Conservation (phyloP, 1,140 invertebrate genomes). For the Onthophagus taurus region DNA sequence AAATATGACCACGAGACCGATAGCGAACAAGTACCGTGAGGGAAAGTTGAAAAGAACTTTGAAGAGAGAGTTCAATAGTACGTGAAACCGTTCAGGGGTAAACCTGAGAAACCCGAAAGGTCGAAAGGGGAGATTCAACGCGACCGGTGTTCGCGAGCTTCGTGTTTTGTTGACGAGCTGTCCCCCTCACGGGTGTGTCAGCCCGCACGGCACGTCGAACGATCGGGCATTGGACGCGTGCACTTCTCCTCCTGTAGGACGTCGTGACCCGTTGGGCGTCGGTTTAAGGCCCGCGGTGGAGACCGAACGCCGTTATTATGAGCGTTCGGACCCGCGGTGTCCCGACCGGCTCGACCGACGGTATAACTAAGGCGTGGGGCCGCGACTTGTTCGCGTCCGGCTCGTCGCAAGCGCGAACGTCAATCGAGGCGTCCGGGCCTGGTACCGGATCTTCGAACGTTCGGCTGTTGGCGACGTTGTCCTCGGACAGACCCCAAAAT, state of each 20-base stretch:
- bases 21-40: too few species aligned
- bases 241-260: constrained; percentile 43
- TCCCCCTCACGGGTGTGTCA: too few species aligned
- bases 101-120: too few species aligned
- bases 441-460: constrained; percentile 15
- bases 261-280: constrained; percentile 41
- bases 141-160: too few species aligned
- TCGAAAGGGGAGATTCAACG: too few species aligned
- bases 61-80: too few species aligned
- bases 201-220: too few species aligned
- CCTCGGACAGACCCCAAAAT: constrained; percentile 40
- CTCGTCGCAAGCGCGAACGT: constrained; percentile 27
- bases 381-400: constrained; percentile 27
- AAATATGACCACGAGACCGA: too few species aligned
- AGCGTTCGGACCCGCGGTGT: constrained; percentile 18
- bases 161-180: too few species aligned
- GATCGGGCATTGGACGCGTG: too few species aligned
- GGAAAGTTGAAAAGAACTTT: too few species aligned
- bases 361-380: constrained; percentile 23
- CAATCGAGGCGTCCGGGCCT: constrained; percentile 17
- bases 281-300: constrained; percentile 32
- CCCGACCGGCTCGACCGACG: constrained; percentile 25
- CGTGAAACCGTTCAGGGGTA: too few species aligned
- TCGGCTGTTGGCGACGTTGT: constrained; percentile 33
- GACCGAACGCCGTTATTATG: constrained; percentile 25